Evolutionary conservation across 2,113 vertebrate genomes (phyloP).

Genomic region (Gymnobelideus leadbeateri): DNA sequence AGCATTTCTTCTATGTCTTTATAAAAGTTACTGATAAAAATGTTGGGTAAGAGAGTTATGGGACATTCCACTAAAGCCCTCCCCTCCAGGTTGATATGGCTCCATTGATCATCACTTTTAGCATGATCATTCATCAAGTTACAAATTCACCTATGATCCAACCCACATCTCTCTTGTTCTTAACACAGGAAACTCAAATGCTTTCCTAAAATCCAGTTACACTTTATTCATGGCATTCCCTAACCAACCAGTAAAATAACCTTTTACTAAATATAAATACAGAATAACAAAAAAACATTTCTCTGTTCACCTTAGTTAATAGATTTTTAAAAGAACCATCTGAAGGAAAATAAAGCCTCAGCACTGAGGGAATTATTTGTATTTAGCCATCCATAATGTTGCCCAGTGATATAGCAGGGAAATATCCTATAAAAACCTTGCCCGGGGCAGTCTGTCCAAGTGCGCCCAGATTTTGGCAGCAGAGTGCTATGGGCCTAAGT

Average conservation of each 20-base stretch:
- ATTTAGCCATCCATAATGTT: slow-evolving; percentile 8
- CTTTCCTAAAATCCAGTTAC: background rate
- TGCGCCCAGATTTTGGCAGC: background rate
- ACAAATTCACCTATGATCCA: background rate
- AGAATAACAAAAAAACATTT: slow-evolving; percentile 3
- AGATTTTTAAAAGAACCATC: background rate
- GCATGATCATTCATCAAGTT: background rate
- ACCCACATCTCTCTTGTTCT: background rate
- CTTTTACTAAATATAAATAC: background rate
- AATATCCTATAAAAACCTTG: background rate
- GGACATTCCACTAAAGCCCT: too few species aligned
- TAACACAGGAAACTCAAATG: background rate
- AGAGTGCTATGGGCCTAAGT: background rate
- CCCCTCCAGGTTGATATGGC: background rate
- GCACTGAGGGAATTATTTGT: background rate
- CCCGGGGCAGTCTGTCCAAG: background rate
- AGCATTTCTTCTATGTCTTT: background rate
- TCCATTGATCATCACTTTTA: background rate
- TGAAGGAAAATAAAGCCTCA: slow-evolving; percentile 8
- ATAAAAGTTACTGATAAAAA: background rate
- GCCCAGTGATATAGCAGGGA: background rate
- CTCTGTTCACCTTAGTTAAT: slow-evolving; percentile 8
- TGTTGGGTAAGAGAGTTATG: background rate
- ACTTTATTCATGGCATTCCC: background rate
- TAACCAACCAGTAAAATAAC: background rate